Evolutionary conservation across 1,140 invertebrate species (phyloP).

Genomic region (Metaphire vulgaris): DNA sequence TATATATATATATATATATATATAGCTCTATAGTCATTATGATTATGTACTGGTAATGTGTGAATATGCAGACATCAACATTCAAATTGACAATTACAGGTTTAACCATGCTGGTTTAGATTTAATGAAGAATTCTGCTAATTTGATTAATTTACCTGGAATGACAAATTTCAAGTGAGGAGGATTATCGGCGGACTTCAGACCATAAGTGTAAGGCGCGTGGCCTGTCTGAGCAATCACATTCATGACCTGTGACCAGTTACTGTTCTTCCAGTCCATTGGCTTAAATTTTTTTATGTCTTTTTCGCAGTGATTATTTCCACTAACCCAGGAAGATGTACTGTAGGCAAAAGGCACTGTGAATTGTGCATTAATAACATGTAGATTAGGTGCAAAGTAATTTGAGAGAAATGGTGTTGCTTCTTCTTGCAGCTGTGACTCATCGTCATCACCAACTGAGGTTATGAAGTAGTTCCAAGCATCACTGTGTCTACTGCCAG

Average conservation of each 20-base stretch:
- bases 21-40: no score
- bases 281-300: conserved; percentile 38
- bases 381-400: conserved; percentile 22
- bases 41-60: no score
- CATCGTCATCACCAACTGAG: not conserved
- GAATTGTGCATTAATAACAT: conserved; percentile 38
- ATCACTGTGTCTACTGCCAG: not conserved
- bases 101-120: no score
- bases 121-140: no score
- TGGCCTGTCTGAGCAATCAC: not conserved
- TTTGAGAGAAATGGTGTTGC: not conserved
- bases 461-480: not conserved
- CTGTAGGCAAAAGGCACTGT: conserved; percentile 43
- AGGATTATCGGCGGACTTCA: conserved; percentile 14
- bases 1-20: no score
- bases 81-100: no score
- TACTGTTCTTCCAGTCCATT: not conserved
- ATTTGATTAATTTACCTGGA: no score
- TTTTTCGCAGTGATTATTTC: conserved; percentile 35
- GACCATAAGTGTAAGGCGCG: not conserved
- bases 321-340: conserved; percentile 35
- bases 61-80: no score
- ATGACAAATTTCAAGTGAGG: not conserved
- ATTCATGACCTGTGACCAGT: not conserved
- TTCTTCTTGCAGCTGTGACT: not conserved